Conservation (phyloP, 2,113 vertebrate species). For the Tinamus guttatus region DNA sequence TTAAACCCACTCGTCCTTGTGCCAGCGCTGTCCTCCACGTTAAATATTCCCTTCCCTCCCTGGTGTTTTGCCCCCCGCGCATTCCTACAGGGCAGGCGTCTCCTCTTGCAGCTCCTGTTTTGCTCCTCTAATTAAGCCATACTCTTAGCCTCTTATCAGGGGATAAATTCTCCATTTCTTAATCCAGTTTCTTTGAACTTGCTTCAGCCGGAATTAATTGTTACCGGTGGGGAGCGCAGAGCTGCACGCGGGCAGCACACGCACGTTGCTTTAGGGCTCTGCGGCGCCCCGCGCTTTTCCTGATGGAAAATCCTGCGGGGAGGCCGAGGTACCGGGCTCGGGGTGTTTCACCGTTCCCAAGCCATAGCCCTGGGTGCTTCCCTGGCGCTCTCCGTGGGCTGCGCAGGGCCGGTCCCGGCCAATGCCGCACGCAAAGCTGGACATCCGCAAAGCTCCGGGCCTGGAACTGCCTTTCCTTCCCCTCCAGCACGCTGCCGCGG, state of each 20-base stretch:
- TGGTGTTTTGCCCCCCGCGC: rapidly evolving
- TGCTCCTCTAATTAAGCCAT: not conserved
- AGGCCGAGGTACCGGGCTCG: no score
- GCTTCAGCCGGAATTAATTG: not conserved
- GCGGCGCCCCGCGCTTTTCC: no score
- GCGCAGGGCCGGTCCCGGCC: no score
- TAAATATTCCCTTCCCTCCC: not conserved
- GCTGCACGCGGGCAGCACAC: rapidly evolving
- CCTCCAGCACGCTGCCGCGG: rapidly evolving
- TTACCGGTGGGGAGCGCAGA: not conserved
- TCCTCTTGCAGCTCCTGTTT: not conserved
- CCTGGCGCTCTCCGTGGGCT: no score
- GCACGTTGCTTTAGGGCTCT: not conserved
- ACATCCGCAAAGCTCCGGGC: not conserved
- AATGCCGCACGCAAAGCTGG: no score
- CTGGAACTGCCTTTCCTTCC: rapidly evolving
- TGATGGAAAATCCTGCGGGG: no score
- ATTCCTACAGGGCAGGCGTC: not conserved
- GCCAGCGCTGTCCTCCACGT: not conserved
- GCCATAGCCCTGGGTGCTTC: no score
- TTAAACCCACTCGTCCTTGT: not conserved
- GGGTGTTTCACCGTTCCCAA: no score
- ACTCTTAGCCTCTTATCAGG: not conserved
- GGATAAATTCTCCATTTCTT: not conserved
- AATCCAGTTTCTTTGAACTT: not conserved